Evolutionary conservation across 2,888 invertebrate species (phyloP), one percentile per base, ranked within the genome.

Genomic region (Amaurobius ferox): DNA sequence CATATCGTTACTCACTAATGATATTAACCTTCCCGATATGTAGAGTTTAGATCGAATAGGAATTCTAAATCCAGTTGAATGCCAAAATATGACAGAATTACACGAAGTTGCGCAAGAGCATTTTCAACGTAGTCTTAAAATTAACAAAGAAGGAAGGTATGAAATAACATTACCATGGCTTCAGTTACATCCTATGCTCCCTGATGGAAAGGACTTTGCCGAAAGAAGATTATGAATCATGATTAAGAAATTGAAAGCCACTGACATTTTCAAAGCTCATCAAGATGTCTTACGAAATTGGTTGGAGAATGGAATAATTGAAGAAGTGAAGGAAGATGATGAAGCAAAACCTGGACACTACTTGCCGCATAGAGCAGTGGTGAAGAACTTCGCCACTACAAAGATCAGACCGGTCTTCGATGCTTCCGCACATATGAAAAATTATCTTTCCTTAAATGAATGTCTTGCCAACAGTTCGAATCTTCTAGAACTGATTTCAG

Each of bases 401-500:
- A 48, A 30, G 13, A 28, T 76, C 6, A 0, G 66, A 16, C 29
- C 77, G 26, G 77, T 87, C 3, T 83, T 87, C 32, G 87, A 87
- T 72, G 81, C 81, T 0, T 83, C 61, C 0, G 39, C 66, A 30
- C 64, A 66, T 26, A 26, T 64, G 9, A n/a, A 19, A 13, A 19
- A 30, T 16, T 71, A 30, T 11, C 64, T 71, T 2, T 87, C 87
- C 23, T 61, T 87, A 23, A 81, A 81, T 64, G 29, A 68, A 13
- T 76, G 76, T 32, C 35, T 87, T 23, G 70, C 35, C 11, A 35
- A 35, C 28, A 81, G 81, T 26, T 76, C 87, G 5, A 76, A 87
- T 77, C 30, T 79, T 3, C 30, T 62, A 16, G 78, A 39, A 29
- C 28, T 85, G 32, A 44, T 79, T 13, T 35, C 32, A 7, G 35